Evolutionary conservation across 1,140 invertebrate genomes (phyloP), one percentile per base, ranked within the genome.

Genomic region (Lanistes nyassanus): DNA sequence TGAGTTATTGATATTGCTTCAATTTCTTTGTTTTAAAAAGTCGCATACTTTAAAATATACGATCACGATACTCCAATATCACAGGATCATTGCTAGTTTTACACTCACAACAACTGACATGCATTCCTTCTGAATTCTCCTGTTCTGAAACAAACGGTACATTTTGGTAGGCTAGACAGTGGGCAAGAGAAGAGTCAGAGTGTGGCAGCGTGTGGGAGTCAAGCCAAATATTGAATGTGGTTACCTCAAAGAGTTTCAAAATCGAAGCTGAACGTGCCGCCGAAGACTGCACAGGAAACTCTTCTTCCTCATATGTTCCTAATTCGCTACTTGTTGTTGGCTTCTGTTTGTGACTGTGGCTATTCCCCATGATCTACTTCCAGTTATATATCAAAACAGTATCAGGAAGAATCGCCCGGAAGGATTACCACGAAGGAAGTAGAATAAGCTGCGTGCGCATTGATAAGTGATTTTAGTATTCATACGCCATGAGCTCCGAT

Each of bases 201-300:
- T n/a, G n/a, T n/a, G n/a, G n/a, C n/a, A n/a, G n/a, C n/a, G n/a
- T n/a, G n/a, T n/a, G n/a, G n/a, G n/a, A n/a, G n/a, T n/a, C n/a
- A n/a, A n/a, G n/a, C n/a, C n/a, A n/a, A n/a, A n/a, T n/a, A n/a
- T n/a, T n/a, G n/a, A n/a, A n/a, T n/a, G 67, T 70, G 42, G 42
- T 80, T 76, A 83, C 82, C 67, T 83, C 77, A 75, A 83, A 83
- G 5, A 83, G 62, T 73, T 81, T 82, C n/a, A 79, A 55, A 51
- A 83, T 74, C 36, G 80, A 77, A 47, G 79, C 73, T 74, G 71
- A 60, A 3, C 47, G 62, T 39, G 56, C 23, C 56, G 9, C 6
- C n/a, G 56, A 31, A 31, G 23, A n/a, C 1, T 1, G 0, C 29
- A 2, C n/a, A 3, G 56, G 0, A n/a, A n/a, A 3, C 11, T 60